Evolutionary conservation across 2,113 vertebrate species (phyloP), one percentile per base, ranked within the genome.

Genomic region (Tursiops truncatus): DNA sequence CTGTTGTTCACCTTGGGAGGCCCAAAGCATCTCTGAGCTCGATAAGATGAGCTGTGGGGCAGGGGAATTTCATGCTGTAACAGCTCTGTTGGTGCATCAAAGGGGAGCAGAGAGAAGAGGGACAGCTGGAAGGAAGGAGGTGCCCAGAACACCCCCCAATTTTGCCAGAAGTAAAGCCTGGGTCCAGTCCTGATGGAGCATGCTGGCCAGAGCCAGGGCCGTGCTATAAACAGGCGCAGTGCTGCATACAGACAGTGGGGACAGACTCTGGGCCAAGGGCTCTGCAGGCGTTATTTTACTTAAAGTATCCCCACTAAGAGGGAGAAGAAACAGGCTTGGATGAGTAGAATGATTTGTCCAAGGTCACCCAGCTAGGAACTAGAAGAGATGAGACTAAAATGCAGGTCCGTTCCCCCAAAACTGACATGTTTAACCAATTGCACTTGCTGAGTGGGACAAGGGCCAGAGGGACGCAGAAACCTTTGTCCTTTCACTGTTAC

Each of bases 341-440:
- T 31, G 50, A 36, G 3, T 47, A 36, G 23, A 63, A 36, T 77
- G 20, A 89, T 70, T 71, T 83, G 23, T 47, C 70, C 9, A 1
- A 74, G 47, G 23, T 96, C 6, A 65, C 26, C 31, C 95, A 65
- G 23, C 80, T 68, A 53, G 60, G 73, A 92, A 93, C 2, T 44
- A 14, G 31, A 63, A 82, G 41, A 71, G 25, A 33, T 31, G 65
- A n/a, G 83, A 97, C 94, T 86, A 96, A 74, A 96, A 93, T 18
- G 0, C 21, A 26, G 38, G 20, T 95, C 60, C 60, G 38, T 53
- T 31, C 18, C 25, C 58, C 60, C 28, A 17, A 79, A 83, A 60
- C 26, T 21, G 41, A 79, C 8, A 50, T 20, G 62, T 77, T 91
- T 33, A 47, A 85, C 38, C 50, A 28, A 12, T 0, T 68, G 31